Percentiles rank a stretch among this genome's conserved stretches.
phyloP scores from a whole-genome alignment of 2,888 invertebrate species.

The Lasius fuliginosus region DNA sequence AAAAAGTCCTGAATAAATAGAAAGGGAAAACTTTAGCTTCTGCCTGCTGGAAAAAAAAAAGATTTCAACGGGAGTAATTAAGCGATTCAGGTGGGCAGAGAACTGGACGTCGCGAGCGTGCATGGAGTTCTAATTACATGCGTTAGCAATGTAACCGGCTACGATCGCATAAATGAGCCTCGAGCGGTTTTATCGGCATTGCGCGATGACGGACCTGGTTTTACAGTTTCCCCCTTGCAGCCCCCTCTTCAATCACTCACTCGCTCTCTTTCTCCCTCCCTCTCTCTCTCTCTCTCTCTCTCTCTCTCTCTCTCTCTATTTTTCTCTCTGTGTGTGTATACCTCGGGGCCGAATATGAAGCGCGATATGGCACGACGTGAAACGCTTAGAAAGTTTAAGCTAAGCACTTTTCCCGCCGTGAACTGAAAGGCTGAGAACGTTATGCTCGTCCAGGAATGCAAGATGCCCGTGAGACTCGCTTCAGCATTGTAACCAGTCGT shows the following conservation, averaged over 20 bases:
- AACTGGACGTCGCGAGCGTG: slow-evolving; percentile 17
- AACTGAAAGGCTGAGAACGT: slow-evolving; percentile 65
- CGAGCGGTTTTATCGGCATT: slow-evolving; percentile 25
- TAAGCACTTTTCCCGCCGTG: slow-evolving; percentile 78
- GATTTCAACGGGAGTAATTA: slow-evolving; percentile 29
- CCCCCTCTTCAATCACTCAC: neutral
- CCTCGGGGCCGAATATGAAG: slow-evolving; percentile 21
- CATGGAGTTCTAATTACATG: slow-evolving; percentile 43
- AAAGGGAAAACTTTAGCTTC: slow-evolving; percentile 16
- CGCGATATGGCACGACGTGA: slow-evolving; percentile 68
- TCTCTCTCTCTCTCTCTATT: neutral
- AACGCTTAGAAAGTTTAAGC: slow-evolving; percentile 81
- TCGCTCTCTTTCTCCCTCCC: neutral
- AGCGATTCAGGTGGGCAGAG: slow-evolving; percentile 25
- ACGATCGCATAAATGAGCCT: slow-evolving; percentile 35
- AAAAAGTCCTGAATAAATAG: neutral
- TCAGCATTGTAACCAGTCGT: slow-evolving; percentile 36
- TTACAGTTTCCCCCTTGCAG: neutral
- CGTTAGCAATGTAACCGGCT: slow-evolving; percentile 22
- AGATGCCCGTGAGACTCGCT: slow-evolving; percentile 38
- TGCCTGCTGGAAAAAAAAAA: slow-evolving; percentile 15
- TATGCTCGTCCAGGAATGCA: slow-evolving; percentile 75
- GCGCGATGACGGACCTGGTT: slow-evolving; percentile 2
- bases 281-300: neutral
- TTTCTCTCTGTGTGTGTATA: neutral